These are phyloP conservation scores for Cettia cetti DNA, from an alignment of 2,113 vertebrate species.

Conservation along the genomic window DNA sequence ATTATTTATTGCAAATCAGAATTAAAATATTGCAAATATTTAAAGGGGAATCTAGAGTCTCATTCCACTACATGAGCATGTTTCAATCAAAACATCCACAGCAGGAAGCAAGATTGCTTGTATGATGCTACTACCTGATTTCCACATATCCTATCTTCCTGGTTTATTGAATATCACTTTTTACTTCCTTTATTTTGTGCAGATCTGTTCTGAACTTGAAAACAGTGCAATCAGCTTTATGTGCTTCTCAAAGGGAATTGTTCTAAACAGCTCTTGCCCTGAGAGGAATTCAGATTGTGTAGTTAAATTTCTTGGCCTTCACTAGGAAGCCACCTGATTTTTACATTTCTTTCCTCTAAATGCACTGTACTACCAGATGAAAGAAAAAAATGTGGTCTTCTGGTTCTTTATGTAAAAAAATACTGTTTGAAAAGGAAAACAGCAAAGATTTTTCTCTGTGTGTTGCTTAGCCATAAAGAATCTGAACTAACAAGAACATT, in stretches of 20 bases:
- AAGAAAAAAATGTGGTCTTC: not conserved
- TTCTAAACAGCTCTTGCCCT: not conserved
- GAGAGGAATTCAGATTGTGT: not conserved
- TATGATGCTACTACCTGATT: not conserved
- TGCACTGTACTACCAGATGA: not conserved
- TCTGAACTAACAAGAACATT: not conserved
- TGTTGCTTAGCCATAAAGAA: not conserved
- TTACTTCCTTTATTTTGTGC: not conserved
- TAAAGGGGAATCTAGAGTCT: not conserved
- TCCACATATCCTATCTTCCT: not conserved
- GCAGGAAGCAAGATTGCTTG: not conserved
- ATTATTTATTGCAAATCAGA: conserved; percentile 19
- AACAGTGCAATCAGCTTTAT: not conserved
- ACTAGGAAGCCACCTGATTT: not conserved
- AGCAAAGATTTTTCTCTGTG: not conserved
- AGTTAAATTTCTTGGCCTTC: not conserved
- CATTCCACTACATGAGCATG: not conserved
- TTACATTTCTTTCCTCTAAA: not conserved
- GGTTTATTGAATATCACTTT: not conserved
- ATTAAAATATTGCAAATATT: conserved; percentile 20
- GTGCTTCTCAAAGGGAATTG: not conserved
- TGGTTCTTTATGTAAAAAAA: not conserved
- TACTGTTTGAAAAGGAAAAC: not conserved
- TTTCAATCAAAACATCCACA: not conserved
- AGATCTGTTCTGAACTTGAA: not conserved